Conservation (phyloP, 2,113 vertebrate species). For the Syngnathus typhle region DNA sequence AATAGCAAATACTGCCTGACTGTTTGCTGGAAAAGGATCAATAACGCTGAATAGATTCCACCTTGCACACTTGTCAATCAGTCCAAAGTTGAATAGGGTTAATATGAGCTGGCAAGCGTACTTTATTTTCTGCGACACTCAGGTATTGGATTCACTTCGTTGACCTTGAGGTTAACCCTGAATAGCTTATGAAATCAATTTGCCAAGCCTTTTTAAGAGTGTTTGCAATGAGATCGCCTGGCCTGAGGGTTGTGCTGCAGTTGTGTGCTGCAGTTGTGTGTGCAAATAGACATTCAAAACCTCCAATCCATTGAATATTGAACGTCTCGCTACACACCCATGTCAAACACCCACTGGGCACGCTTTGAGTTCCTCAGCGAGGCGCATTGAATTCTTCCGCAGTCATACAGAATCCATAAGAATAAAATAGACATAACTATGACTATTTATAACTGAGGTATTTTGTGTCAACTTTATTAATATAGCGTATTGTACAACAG, state of each 20-base stretch:
- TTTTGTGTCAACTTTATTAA: no score
- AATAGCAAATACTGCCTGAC: background rate
- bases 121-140: background rate
- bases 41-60: background rate
- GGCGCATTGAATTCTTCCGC: background rate
- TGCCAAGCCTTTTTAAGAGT: constrained; percentile 10
- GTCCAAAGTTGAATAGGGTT: background rate
- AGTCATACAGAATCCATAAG: background rate
- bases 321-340: background rate
- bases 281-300: background rate
- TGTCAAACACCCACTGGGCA: background rate
- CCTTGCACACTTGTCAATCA: background rate
- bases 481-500: no score
- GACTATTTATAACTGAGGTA: no score
- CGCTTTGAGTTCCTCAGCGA: background rate
- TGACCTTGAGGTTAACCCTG: constrained; percentile 11
- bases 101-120: background rate
- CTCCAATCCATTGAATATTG: background rate
- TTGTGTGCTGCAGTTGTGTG: background rate
- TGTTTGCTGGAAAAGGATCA: background rate
- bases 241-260: constrained; percentile 8
- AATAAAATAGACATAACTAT: background rate
- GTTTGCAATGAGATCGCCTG: constrained; percentile 3
- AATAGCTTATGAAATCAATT: constrained; percentile 18
- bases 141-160: constrained; percentile 7